Base-by-base conservation (phyloP, 2,888 invertebrate species). In the Drosophila heteroneura region DNA sequence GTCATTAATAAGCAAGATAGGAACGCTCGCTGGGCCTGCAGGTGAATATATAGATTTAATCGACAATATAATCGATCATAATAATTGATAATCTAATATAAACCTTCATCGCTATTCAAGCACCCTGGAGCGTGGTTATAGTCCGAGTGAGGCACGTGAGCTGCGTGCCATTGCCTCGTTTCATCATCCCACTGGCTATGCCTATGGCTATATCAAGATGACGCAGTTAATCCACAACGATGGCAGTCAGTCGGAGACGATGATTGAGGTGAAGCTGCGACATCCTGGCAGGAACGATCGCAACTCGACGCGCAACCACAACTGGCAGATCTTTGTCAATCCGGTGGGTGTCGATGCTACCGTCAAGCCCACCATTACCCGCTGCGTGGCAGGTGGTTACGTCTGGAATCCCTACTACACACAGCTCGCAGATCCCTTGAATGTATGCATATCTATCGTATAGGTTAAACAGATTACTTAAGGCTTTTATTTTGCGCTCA, bases 351-450 rank as follows among this genome's bases (percentile, higher is more conserved):
- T 98, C 64, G 98, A 98, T 94, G 98, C 98, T 0, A 95, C 97
- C 0, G 98, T 98, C 9, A 95, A 96, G 92, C 96, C 96, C 44
- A 95, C 96, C 71, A 94, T 94, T 79, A 97, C 97, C 0, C 95
- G 98, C 80, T 98, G 98, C 92, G 97, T 97, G 12, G 98, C 98
- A 2, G 97, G 97, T 32, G 98, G 98, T 10, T 98, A 97, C 91
- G 95, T 96, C 16, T 98, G 98, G 98, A 98, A 98, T 94, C 98
- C 98, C 0, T 97, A 95, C 94, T 98, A 96, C 91, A 97, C 97
- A 1, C 98, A 98, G 93, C 94, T 98, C 1, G 98, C 98, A 0
- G 97, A 97, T 94, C 98, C 98, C 0, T 94, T 97, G 49, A 97
- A 98, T 93, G 97, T 97, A 93, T 95, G 94, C 79, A 26, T 47